phyloP scores from a whole-genome alignment of 2,888 invertebrate species.

The Dione juno region DNA sequence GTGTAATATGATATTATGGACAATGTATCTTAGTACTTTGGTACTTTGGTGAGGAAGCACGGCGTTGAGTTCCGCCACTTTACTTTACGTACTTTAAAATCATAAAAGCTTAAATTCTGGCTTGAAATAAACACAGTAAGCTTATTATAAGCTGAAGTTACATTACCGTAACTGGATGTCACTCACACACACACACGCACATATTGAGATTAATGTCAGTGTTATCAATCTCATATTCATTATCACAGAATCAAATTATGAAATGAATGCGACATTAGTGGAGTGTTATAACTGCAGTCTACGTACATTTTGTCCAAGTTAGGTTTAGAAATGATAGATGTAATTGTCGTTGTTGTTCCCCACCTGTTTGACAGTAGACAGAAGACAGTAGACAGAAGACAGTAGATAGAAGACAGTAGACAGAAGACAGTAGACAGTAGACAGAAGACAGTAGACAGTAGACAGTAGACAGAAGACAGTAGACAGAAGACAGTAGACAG shows the following conservation, averaged over 20 bases:
- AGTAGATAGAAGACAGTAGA: too few relatives aligned
- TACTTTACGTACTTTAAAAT: too few relatives aligned
- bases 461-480: too few relatives aligned
- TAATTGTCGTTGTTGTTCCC: too few relatives aligned
- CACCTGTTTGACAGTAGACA: too few relatives aligned
- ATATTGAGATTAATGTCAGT: background rate
- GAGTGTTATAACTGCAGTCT: background rate
- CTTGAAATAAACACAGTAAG: background rate
- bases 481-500: too few relatives aligned
- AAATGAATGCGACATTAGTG: background rate
- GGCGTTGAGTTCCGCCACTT: too few relatives aligned
- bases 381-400: too few relatives aligned
- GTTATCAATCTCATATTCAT: constrained; percentile 3
- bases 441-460: too few relatives aligned
- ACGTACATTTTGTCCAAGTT: background rate
- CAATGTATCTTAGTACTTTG: background rate
- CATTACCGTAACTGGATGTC: background rate
- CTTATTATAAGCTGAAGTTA: background rate
- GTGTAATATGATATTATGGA: background rate
- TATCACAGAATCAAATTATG: constrained; percentile 6
- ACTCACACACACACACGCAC: background rate
- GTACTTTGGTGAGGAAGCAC: too few relatives aligned
- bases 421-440: too few relatives aligned
- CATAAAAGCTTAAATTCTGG: background rate
- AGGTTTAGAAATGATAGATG: too few relatives aligned